Percentiles rank a stretch among this genome's conserved stretches.
These are phyloP conservation scores for Eolophus roseicapilla DNA, from an alignment of 2,113 vertebrate species.

Conservation along the genomic window DNA sequence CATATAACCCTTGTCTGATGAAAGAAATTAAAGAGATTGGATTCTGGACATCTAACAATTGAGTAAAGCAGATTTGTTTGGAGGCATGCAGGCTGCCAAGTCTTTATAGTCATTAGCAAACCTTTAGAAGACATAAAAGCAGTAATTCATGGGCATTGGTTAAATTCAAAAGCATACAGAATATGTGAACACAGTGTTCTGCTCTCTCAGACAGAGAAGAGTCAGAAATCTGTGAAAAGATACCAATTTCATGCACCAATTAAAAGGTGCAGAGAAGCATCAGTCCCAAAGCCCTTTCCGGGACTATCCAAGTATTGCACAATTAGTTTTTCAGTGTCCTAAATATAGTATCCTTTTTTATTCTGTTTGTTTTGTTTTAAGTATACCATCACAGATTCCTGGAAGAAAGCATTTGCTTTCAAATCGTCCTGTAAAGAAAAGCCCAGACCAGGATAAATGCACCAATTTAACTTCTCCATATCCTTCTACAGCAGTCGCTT, in stretches of 20 bases:
- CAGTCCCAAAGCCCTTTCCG: neutral
- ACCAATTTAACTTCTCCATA: neutral
- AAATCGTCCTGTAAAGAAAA: neutral
- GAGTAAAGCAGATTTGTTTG: neutral
- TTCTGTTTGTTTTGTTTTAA: neutral
- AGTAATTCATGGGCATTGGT: neutral
- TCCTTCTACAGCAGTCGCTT: neutral
- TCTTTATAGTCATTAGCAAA: neutral
- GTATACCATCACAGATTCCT: neutral
- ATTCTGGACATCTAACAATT: neutral
- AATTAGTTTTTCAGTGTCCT: neutral
- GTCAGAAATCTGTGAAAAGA: conserved; percentile 1
- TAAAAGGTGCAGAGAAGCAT: neutral
- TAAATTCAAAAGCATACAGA: neutral
- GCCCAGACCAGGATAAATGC: neutral
- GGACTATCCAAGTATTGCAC: neutral
- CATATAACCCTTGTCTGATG: neutral
- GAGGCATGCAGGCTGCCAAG: neutral
- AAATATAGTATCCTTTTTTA: neutral
- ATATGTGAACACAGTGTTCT: neutral
- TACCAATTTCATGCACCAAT: conserved; percentile 34
- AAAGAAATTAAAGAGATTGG: neutral
- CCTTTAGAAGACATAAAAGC: neutral
- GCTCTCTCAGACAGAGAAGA: neutral
- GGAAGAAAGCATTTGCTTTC: neutral